These are phyloP conservation scores for Loriculus beryllinus DNA, from an alignment of 2,797 vertebrate genomes.

Conservation along the genomic window DNA sequence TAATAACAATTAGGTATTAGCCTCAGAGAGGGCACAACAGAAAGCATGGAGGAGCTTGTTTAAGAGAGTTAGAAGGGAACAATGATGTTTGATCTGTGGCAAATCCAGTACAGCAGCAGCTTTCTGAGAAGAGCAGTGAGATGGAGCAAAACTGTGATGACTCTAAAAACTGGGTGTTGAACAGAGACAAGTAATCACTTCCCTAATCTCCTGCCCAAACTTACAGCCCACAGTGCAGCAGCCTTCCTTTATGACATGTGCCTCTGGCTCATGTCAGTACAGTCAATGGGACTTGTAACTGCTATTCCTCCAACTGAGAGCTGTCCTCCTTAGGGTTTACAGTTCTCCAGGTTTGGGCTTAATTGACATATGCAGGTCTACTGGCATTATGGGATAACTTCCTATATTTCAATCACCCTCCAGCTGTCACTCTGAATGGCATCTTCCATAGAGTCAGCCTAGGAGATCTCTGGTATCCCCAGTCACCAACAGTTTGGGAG, in stretches of 20 bases:
- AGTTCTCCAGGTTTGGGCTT: neutral
- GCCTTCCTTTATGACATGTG: neutral
- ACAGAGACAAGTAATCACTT: neutral
- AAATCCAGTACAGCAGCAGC: neutral
- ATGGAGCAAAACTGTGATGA: neutral
- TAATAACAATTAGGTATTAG: neutral
- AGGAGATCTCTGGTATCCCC: neutral
- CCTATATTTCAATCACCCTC: neutral
- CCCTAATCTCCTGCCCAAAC: neutral
- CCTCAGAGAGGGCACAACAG: neutral
- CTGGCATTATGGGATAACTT: neutral
- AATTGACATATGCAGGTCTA: fast-evolving
- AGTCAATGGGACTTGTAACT: neutral
- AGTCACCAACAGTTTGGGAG: neutral
- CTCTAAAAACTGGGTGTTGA: neutral
- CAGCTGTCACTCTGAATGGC: neutral
- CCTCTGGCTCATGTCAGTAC: neutral
- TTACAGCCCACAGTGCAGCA: neutral
- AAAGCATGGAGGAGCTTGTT: neutral
- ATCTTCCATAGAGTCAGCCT: neutral
- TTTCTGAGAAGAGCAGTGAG: neutral
- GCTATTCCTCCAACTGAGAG: neutral
- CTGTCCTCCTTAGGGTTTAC: neutral
- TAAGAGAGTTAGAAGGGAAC: neutral
- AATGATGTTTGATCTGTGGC: neutral